Base-by-base conservation (phyloP, 2,888 invertebrate species). In the Hirtodrosophila duncani region DNA sequence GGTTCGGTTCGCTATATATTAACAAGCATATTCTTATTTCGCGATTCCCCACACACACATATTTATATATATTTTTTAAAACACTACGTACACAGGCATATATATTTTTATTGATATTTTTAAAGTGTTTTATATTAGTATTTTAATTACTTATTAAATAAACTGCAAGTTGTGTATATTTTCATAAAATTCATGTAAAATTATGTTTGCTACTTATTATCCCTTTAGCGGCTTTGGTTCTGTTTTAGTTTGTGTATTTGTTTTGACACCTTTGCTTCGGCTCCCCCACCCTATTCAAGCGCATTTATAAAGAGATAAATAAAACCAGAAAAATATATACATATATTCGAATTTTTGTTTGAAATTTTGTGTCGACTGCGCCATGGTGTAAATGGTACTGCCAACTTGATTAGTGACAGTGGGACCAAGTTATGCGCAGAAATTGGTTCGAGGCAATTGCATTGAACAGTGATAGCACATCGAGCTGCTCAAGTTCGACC, bases 281-380 rank as follows among this genome's bases (percentile, higher is more conserved):
- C 49, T 43, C 29, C 24, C 42, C 43, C 38, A 60, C 36, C 34
- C 43, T 58, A 62, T 39, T 50, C 63, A 69, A 69, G 74, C 59
- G 69, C 74, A 74, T 69, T 69, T 69, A 69, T 71, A 58, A 56
- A 38, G 34, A 50, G 29, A 48, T 64, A 70, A 70, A 56, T 53
- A 49, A 29, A 59, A 59, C 31, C 17, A 20, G 16, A 5, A 36
- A 17, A 17, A 69, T 37, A 55, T 52, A 62, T 52, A 62, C 46
- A 65, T 33, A 38, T 10, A n/a, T n/a, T n/a, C n/a, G n/a, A n/a
- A n/a, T n/a, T n/a, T n/a, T n/a, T n/a, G n/a, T n/a, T n/a, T n/a
- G n/a, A n/a, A n/a, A n/a, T n/a, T n/a, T n/a, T n/a, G n/a, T n/a
- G n/a, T n/a, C n/a, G n/a, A n/a, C n/a, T n/a, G n/a, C n/a, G n/a